phyloP scores from a whole-genome alignment of 2,888 invertebrate genomes.

The Tiliacea aurago region DNA sequence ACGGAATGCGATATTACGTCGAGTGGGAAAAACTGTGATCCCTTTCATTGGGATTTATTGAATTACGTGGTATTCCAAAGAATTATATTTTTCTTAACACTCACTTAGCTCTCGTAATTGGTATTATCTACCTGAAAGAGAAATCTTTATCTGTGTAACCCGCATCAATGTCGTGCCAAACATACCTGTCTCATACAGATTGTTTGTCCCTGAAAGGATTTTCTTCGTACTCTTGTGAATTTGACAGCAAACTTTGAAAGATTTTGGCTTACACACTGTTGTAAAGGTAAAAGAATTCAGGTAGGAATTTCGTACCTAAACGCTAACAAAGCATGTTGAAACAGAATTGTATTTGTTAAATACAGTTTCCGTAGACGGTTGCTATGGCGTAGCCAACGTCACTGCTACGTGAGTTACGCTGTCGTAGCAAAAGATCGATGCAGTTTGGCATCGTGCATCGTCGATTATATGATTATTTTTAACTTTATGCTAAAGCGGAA shows the following conservation, averaged over 20 bases:
- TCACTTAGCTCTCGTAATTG: slow-evolving; percentile 50
- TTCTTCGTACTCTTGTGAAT: slow-evolving; percentile 54
- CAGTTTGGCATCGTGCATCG: not conserved
- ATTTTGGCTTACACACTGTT: slow-evolving; percentile 20
- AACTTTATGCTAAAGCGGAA: not conserved
- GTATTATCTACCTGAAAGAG: slow-evolving; percentile 51
- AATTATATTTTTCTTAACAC: slow-evolving; percentile 36
- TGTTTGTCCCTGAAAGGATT: slow-evolving; percentile 58
- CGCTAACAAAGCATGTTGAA: not conserved
- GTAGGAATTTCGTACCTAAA: slow-evolving; percentile 4
- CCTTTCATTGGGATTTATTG: slow-evolving; percentile 79
- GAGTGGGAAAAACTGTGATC: slow-evolving; percentile 78
- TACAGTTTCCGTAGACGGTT: not conserved
- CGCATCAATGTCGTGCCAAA: slow-evolving; percentile 68
- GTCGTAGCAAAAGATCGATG: slow-evolving; percentile 22
- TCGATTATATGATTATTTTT: not conserved
- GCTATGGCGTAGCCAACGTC: slow-evolving; percentile 34
- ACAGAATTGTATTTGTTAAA: not conserved
- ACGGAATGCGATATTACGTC: slow-evolving; percentile 76
- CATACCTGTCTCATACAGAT: slow-evolving; percentile 61
- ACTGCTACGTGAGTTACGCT: slow-evolving; percentile 27
- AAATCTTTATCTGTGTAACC: slow-evolving; percentile 66
- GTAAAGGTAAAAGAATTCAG: slow-evolving; percentile 14
- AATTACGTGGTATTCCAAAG: slow-evolving; percentile 66
- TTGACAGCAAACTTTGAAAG: slow-evolving; percentile 51